phyloP scores from a whole-genome alignment of 92 coral and sea anemone species.

The Siderastrea radians region DNA sequence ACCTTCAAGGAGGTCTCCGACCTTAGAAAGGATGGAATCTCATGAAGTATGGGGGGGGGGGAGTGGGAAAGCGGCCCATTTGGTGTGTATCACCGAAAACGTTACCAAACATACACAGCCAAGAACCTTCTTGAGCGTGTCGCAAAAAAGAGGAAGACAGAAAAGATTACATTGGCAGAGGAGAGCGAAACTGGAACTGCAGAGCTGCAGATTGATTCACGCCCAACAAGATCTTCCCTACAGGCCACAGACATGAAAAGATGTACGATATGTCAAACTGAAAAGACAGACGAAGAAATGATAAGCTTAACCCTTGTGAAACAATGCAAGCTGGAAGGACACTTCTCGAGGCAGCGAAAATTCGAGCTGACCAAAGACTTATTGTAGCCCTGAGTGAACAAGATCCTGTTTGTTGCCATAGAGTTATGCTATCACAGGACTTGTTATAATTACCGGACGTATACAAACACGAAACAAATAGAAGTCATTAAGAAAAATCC shows the following conservation, averaged over 20 bases:
- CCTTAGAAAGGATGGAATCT: constrained; percentile 39
- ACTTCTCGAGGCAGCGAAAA: constrained; percentile 51
- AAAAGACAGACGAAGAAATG: constrained; percentile 56
- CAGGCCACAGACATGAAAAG: constrained; percentile 17
- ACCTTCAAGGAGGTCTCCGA: constrained; percentile 37
- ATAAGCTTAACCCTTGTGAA: constrained; percentile 59
- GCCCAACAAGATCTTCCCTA: constrained; percentile 17
- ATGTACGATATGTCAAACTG: constrained; percentile 42
- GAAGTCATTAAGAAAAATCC: constrained; percentile 31
- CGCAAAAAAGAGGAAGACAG: constrained; percentile 13
- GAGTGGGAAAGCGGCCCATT: constrained; percentile 45
- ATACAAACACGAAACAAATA: background rate
- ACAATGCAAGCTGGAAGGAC: constrained; percentile 54
- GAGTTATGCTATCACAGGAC: constrained; percentile 57
- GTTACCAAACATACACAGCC: constrained; percentile 43
- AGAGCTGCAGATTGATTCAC: constrained; percentile 1
- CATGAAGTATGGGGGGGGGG: constrained; percentile 29
- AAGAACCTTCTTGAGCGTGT: constrained; percentile 31
- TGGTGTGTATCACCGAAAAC: constrained; percentile 34
- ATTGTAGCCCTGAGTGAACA: constrained; percentile 38
- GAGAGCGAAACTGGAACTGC: background rate
- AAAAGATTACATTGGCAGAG: constrained; percentile 7
- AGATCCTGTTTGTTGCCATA: constrained; percentile 50
- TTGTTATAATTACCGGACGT: constrained; percentile 32
- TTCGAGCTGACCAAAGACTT: constrained; percentile 53